A percentile compares a stretch with the other conserved stretches of the same genome.
These are phyloP conservation scores for Dasyornis broadbenti DNA, from an alignment of 2,113 vertebrate genomes.

Conservation along the genomic window DNA sequence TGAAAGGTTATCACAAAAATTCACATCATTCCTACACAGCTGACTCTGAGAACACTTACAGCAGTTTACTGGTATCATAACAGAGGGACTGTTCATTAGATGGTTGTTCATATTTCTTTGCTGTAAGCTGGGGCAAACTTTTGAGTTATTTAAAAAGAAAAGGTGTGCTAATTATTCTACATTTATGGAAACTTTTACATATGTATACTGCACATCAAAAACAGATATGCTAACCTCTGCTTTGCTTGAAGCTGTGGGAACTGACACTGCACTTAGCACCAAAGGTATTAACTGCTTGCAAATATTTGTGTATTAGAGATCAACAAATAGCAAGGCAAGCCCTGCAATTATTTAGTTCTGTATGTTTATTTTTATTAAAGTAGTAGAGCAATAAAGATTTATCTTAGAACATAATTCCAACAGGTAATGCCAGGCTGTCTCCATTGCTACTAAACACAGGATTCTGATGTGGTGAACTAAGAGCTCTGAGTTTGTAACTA, in stretches of 20 bases:
- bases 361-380: background rate
- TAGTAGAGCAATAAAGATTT: background rate
- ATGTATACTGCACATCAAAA: background rate
- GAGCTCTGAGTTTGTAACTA: background rate
- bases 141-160: background rate
- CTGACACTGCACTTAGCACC: fast-evolving
- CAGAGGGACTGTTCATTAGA: fast-evolving
- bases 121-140: background rate
- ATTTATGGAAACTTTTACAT: background rate
- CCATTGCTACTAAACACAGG: fast-evolving
- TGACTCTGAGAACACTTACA: background rate
- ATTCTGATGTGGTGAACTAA: background rate
- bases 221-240: background rate
- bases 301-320: background rate
- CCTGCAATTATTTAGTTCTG: background rate
- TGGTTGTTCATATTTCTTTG: background rate
- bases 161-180: background rate
- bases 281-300: background rate
- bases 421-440: background rate
- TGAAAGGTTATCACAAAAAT: background rate
- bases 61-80: background rate
- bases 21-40: background rate
- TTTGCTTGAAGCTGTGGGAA: background rate
- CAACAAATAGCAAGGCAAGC: background rate
- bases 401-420: background rate